Evolutionary conservation across 2,797 vertebrate species (phyloP).

Genomic region (Capromys pilorides): DNA sequence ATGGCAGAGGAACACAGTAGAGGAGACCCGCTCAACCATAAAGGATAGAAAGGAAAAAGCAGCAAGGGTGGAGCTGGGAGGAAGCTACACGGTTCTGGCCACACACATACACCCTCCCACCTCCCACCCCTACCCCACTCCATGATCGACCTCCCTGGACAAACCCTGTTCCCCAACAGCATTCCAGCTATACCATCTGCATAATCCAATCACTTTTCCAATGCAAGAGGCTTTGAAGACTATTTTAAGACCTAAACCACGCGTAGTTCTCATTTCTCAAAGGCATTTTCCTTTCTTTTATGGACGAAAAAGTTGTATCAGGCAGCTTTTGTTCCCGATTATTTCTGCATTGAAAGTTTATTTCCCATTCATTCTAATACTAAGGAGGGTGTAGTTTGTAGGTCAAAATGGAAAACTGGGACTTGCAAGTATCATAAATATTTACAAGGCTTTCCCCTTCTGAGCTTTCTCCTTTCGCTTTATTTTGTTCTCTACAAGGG

Average conservation of each 20-base stretch:
- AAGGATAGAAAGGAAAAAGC: not conserved
- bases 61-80: not conserved
- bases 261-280: not conserved
- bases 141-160: too few species aligned
- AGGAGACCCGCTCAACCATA: not conserved
- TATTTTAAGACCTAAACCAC: not conserved
- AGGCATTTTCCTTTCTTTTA: not conserved
- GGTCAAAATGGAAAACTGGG: not conserved
- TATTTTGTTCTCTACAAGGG: constrained; percentile 1
- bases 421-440: not conserved
- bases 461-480: not conserved
- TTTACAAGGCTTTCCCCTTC: not conserved
- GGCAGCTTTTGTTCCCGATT: not conserved
- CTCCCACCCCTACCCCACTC: too few species aligned
- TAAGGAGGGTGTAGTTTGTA: not conserved
- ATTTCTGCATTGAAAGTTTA: not conserved
- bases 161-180: too few species aligned
- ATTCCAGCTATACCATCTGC: not conserved
- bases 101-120: not conserved
- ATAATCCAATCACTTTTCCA: not conserved
- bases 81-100: not conserved
- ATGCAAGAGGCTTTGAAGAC: not conserved
- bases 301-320: not conserved
- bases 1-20: not conserved
- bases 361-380: not conserved